Conservation (phyloP, 2,888 invertebrate species). For the Epsilonema sp. region DNA sequence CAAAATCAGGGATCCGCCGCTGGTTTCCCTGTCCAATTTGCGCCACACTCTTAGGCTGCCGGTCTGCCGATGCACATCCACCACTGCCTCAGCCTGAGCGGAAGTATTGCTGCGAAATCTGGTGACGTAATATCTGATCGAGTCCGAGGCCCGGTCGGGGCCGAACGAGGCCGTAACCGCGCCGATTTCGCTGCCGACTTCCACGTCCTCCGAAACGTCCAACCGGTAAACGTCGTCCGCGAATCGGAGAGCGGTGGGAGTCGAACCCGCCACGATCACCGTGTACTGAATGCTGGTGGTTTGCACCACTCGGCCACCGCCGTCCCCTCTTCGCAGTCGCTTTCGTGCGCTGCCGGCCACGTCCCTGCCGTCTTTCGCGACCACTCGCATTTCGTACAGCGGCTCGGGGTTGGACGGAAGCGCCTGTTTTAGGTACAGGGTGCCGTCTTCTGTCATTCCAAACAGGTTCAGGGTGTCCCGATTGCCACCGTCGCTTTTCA, state of each 20-base stretch:
- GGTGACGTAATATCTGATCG: neutral
- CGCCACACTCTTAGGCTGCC: neutral
- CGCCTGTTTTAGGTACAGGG: neutral
- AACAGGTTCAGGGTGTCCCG: neutral
- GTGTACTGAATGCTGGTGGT: neutral
- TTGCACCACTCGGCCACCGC: neutral
- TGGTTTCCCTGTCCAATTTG: neutral
- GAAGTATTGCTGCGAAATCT: neutral
- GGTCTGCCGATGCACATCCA: neutral
- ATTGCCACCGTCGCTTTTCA: no score
- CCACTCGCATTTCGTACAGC: neutral
- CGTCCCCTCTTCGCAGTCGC: neutral
- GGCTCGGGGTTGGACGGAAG: neutral
- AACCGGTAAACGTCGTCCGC: neutral
- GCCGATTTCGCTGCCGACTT: neutral
- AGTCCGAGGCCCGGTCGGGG: neutral
- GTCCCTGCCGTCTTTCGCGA: neutral
- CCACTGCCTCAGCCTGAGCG: neutral
- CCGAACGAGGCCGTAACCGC: neutral
- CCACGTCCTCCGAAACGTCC: neutral
- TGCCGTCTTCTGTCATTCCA: neutral
- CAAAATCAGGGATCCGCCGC: neutral
- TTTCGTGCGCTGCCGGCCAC: neutral
- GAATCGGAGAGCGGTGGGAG: neutral
- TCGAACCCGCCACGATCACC: neutral